Percentiles rank a stretch among this genome's conserved stretches.
Evolutionary conservation across 2,113 vertebrate species (phyloP).

Genomic region (Symphodus melops): DNA sequence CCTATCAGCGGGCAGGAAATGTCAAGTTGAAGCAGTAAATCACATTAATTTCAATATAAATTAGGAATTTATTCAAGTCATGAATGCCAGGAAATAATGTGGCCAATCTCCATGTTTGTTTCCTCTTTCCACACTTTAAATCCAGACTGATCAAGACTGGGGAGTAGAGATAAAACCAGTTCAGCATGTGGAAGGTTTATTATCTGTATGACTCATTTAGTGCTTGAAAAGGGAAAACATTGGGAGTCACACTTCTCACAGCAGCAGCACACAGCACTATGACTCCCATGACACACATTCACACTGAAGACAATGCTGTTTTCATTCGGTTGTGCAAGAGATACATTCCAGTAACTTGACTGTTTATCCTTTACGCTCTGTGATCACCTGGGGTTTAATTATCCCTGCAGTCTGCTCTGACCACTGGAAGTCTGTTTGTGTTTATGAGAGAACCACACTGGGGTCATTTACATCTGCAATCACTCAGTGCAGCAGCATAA

Average conservation of each 20-base stretch:
- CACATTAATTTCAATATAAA: neutral
- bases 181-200: neutral
- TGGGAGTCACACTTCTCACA: neutral
- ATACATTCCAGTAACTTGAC: neutral
- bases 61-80: neutral
- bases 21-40: neutral
- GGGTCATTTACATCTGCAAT: neutral
- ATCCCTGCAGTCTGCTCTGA: neutral
- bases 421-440: neutral
- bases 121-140: no score
- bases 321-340: neutral
- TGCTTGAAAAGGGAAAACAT: neutral
- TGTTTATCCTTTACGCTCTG: neutral
- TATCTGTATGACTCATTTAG: constrained; percentile 7
- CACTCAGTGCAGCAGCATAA: neutral
- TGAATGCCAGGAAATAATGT: no score
- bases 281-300: neutral
- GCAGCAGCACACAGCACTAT: neutral
- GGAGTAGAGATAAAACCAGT: no score
- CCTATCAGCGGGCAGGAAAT: neutral
- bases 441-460: neutral
- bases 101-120: no score
- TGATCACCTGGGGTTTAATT: neutral
- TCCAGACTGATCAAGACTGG: no score
- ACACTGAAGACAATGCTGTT: neutral